These are phyloP conservation scores for Automeris io DNA, from an alignment of 2,888 invertebrate genomes.

Conservation along the genomic window DNA sequence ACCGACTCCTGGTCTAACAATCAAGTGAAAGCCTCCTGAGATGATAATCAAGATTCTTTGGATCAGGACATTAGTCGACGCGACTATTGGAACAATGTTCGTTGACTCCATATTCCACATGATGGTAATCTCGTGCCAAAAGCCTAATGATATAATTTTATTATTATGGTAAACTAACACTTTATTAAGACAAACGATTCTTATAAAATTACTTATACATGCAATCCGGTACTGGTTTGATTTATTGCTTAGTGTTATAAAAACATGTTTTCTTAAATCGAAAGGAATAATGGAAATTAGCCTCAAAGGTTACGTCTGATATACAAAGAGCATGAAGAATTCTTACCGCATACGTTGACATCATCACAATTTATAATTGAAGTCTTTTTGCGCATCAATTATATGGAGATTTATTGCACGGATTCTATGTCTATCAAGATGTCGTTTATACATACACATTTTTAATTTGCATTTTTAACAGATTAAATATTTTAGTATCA, in stretches of 20 bases:
- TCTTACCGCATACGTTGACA: conserved; percentile 34
- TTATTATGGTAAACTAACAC: too few species aligned
- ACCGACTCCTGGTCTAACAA: too few species aligned
- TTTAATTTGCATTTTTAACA: conserved; percentile 16
- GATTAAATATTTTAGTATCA: conserved; percentile 7
- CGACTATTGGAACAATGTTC: too few species aligned
- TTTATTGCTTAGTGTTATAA: conserved; percentile 2
- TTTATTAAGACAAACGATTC: too few species aligned
- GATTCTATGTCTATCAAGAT: conserved; percentile 15
- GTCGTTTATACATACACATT: conserved; percentile 15
- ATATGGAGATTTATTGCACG: conserved; percentile 20
- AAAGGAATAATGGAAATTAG: conserved; percentile 2
- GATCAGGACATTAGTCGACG: too few species aligned
- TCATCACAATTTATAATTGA: conserved; percentile 41
- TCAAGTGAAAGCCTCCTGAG: too few species aligned
- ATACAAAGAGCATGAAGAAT: conserved; percentile 30
- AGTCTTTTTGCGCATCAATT: conserved; percentile 36
- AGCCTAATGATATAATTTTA: too few species aligned
- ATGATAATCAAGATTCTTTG: too few species aligned
- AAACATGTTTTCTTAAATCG: neutral
- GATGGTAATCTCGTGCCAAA: too few species aligned
- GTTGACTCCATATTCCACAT: too few species aligned
- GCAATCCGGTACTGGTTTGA: neutral
- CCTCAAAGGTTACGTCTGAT: conserved; percentile 2
- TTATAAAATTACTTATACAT: conserved; percentile 10